phyloP scores from a whole-genome alignment of 2,888 invertebrate species.

The Dolichopus griseipennis region DNA sequence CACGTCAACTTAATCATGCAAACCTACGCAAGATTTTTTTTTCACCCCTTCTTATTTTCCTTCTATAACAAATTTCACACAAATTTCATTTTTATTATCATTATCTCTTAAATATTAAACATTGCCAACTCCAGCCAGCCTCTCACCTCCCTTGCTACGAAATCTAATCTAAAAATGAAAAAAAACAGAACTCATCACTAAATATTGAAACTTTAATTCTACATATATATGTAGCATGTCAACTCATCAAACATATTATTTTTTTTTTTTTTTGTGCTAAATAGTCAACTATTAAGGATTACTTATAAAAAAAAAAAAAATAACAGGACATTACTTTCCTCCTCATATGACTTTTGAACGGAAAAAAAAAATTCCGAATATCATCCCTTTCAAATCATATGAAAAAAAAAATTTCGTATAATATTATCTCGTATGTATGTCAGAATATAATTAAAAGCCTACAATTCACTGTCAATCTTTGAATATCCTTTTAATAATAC shows the following conservation, averaged over 20 bases:
- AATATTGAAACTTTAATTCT: not conserved
- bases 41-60: not conserved
- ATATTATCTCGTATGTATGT: not conserved
- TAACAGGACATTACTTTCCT: too few relatives aligned
- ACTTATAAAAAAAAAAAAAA: not conserved
- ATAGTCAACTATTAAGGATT: constrained; percentile 6
- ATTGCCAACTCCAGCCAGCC: too few relatives aligned
- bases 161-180: too few relatives aligned
- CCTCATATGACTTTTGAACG: too few relatives aligned
- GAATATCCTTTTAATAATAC: not conserved
- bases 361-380: too few relatives aligned
- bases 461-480: not conserved
- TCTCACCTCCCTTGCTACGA: too few relatives aligned
- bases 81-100: too few relatives aligned
- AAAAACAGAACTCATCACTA: not conserved
- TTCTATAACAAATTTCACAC: not conserved
- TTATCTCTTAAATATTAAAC: too few relatives aligned
- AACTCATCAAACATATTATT: constrained; percentile 4
- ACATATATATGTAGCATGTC: not conserved
- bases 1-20: constrained; percentile 6
- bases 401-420: not conserved
- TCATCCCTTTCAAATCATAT: not conserved
- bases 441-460: too few relatives aligned
- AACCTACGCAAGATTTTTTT: not conserved
- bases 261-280: too few relatives aligned